phyloP scores from a whole-genome alignment of 2,888 invertebrate genomes.

The Cataglyphis albicans region DNA sequence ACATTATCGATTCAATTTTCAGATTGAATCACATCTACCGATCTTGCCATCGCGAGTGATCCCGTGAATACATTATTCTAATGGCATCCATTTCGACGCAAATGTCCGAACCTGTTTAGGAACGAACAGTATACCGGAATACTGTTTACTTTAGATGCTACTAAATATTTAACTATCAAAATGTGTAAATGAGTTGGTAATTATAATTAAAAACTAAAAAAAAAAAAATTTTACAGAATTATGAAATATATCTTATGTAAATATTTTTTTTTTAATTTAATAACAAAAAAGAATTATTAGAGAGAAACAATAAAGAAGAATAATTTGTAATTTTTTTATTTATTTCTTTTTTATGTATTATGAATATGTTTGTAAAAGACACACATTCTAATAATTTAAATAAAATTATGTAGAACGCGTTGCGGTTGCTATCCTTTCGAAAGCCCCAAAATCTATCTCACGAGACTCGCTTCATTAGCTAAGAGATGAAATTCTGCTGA shows the following conservation, averaged over 20 bases:
- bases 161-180: slow-evolving; percentile 15
- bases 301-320: neutral
- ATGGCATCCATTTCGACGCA: neutral
- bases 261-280: slow-evolving; percentile 9
- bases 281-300: neutral
- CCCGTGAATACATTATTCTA: slow-evolving; percentile 9
- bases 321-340: neutral
- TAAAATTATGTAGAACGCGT: neutral
- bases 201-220: neutral
- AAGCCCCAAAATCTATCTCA: neutral
- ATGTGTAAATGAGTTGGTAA: neutral
- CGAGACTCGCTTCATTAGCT: slow-evolving; percentile 8
- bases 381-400: neutral
- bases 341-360: neutral
- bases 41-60: neutral
- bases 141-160: neutral
- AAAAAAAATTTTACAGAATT: neutral
- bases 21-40: slow-evolving; percentile 31
- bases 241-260: neutral
- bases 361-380: neutral
- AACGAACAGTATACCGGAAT: neutral
- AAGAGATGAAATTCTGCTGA: slow-evolving; percentile 29
- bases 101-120: slow-evolving; percentile 16
- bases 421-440: neutral
- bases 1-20: slow-evolving; percentile 40